Conservation (phyloP, 2,888 invertebrate genomes). For the Drosophila tanythrix region DNA sequence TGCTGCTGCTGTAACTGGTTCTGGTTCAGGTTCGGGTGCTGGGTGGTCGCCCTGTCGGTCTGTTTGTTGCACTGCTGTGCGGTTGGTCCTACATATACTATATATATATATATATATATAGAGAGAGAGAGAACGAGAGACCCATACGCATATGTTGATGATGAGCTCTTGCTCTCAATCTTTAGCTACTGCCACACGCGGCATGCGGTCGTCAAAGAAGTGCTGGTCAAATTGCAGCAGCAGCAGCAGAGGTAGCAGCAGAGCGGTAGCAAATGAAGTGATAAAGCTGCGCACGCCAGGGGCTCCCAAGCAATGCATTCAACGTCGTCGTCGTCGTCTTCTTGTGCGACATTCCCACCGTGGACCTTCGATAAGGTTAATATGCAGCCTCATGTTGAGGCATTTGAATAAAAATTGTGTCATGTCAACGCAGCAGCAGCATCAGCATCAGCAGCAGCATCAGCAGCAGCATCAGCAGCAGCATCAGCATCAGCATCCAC, state of each 20-base stretch:
- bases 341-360: constrained; percentile 79
- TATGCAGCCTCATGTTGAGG: constrained; percentile 74
- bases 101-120: neutral
- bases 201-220: constrained; percentile 79
- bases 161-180: constrained; percentile 58
- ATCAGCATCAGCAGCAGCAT: neutral
- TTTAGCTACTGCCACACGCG: constrained; percentile 72
- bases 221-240: constrained; percentile 75
- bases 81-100: constrained; percentile 53
- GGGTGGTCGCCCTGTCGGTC: constrained; percentile 69
- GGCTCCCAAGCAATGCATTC: constrained; percentile 48
- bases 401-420: constrained; percentile 81
- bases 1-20: constrained; percentile 14
- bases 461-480: neutral
- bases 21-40: constrained; percentile 45
- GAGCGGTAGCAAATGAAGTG: constrained; percentile 76
- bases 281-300: constrained; percentile 78
- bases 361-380: constrained; percentile 60
- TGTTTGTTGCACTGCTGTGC: constrained; percentile 67
- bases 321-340: constrained; percentile 31
- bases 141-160: constrained; percentile 65
- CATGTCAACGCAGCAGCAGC: constrained; percentile 60
- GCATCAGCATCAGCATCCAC: constrained; percentile 15
- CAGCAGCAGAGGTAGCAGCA: constrained; percentile 32
- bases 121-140: constrained; percentile 3